Conservation (phyloP, 2,113 vertebrate species). For the Erpornis zantholeuca region DNA sequence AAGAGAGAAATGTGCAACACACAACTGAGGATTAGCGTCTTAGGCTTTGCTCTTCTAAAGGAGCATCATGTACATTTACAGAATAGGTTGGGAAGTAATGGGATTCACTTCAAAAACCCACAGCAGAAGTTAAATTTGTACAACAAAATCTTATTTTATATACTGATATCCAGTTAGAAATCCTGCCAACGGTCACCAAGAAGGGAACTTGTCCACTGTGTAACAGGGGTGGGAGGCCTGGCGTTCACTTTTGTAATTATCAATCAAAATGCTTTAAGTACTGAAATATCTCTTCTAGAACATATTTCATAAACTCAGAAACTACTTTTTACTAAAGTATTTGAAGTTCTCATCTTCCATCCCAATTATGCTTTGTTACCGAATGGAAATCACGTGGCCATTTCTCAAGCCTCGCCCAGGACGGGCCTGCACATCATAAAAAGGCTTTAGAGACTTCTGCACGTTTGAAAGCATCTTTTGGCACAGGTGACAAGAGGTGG, state of each 20-base stretch:
- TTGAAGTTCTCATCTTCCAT: not conserved
- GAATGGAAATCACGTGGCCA: not conserved
- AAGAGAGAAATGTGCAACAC: not conserved
- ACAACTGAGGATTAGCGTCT: not conserved
- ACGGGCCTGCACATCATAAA: not conserved
- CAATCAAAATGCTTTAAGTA: not conserved
- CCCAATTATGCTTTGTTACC: not conserved
- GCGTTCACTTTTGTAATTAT: not conserved
- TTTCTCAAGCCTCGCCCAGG: not conserved
- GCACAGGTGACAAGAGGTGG: not conserved
- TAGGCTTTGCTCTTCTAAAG: not conserved
- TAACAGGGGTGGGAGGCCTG: not conserved
- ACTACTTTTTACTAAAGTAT: not conserved
- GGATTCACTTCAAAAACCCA: not conserved
- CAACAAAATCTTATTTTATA: not conserved
- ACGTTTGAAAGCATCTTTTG: not conserved
- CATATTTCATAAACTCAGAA: not conserved
- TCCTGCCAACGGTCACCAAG: not conserved
- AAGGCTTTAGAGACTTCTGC: not conserved
- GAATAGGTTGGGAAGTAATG: not conserved
- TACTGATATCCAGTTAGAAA: not conserved
- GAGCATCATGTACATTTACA: rapidly evolving
- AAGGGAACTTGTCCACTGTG: rapidly evolving
- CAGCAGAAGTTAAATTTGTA: not conserved
- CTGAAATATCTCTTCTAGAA: not conserved